A percentile compares a stretch with the other conserved stretches of the same genome.
Conservation (phyloP, 2,888 invertebrate genomes). For the Crocallis elinguaria region DNA sequence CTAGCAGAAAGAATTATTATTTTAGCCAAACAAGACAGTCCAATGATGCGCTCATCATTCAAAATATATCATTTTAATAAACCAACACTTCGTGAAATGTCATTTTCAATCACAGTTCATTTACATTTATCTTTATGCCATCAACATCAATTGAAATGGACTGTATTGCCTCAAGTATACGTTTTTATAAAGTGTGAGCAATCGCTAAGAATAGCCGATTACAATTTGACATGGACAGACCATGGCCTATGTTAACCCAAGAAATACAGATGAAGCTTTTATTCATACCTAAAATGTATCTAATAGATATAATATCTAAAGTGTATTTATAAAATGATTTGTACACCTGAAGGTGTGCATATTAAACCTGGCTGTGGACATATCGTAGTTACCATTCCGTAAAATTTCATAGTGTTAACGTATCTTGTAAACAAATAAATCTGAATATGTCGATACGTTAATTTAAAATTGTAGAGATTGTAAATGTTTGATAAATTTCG, state of each 20-base stretch:
- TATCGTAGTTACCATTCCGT: no score
- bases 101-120: conserved; percentile 17
- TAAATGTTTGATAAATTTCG: no score
- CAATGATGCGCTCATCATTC: conserved; percentile 1
- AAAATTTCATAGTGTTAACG: no score
- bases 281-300: no score
- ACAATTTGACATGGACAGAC: not conserved
- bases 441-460: no score
- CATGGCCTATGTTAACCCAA: not conserved
- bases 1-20: not conserved
- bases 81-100: conserved; percentile 5
- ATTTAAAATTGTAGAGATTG: no score
- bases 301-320: no score
- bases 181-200: conserved; percentile 1
- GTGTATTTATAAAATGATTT: no score
- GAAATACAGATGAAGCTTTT: no score
- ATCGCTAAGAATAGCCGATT: conserved; percentile 1
- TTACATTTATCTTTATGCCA: conserved; percentile 1
- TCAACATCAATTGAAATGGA: conserved; percentile 6
- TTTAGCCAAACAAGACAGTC: not conserved
- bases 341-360: no score
- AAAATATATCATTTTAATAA: not conserved
- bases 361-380: no score
- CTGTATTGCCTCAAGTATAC: not conserved
- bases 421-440: no score